Evolutionary conservation across 2,888 invertebrate species (phyloP).

Genomic region (Catocala sponsa): DNA sequence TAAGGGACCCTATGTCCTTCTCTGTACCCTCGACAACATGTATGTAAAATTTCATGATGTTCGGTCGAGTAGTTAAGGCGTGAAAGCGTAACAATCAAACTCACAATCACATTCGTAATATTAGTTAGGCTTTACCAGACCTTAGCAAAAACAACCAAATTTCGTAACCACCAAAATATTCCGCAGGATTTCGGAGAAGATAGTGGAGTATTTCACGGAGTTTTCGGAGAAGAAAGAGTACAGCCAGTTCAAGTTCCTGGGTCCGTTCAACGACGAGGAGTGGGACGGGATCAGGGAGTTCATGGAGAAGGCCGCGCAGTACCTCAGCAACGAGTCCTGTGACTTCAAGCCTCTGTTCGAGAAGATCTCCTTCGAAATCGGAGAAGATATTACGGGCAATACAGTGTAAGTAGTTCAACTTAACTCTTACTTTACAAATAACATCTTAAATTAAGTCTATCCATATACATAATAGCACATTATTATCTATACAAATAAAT

Average conservation of each 20-base stretch:
- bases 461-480: too few relatives aligned
- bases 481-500: too few relatives aligned
- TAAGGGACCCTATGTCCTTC: too few relatives aligned
- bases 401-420: conserved; percentile 59
- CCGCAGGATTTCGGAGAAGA: conserved; percentile 35
- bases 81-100: too few relatives aligned
- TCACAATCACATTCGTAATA: too few relatives aligned
- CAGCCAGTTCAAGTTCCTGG: conserved; percentile 67
- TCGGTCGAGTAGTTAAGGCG: too few relatives aligned
- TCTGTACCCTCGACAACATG: too few relatives aligned
- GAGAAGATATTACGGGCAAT: conserved; percentile 59
- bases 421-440: too few relatives aligned
- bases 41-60: too few relatives aligned
- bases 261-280: conserved; percentile 58
- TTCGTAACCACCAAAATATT: not conserved
- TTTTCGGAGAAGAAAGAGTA: conserved; percentile 50
- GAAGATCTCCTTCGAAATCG: conserved; percentile 44
- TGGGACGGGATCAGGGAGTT: conserved; percentile 55
- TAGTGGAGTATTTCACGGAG: conserved; percentile 61
- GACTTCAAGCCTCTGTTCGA: conserved; percentile 36
- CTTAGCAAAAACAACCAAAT: too few relatives aligned
- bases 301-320: conserved; percentile 37
- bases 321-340: not conserved
- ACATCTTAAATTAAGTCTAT: too few relatives aligned
- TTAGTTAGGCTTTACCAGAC: too few relatives aligned